Base-by-base conservation (phyloP, 2,888 invertebrate genomes). In the Leptopilina myrica region DNA sequence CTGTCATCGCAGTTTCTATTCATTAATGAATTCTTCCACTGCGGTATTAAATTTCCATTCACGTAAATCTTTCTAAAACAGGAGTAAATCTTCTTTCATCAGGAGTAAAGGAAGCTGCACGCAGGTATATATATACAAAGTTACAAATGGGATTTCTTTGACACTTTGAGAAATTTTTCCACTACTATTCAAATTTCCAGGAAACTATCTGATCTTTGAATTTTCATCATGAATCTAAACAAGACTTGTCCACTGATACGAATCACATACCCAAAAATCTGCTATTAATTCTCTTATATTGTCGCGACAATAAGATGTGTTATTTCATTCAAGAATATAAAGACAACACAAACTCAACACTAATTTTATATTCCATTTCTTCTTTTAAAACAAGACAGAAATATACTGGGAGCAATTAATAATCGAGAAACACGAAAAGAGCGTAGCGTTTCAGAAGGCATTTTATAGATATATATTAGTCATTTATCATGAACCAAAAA, bases 321-420 rank as follows among this genome's bases (percentile, higher is more conserved):
- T 43, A 46, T 46, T 46, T 46, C 9, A 46, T 46, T 46, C 59
- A 8, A 62, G 20, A 62, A 49, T 49, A 5, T 15, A 59, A 20
- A 62, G 9, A 49, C 49, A 11, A 49, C 49, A 46, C 46, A 5
- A 59, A 59, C 5, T 33, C n/a, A 15, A 59, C 5, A 62, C 69
- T 49, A 43, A 69, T 69, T 69, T 69, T 49, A 15, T 43, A 46
- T 66, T 66, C 66, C 9, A 66, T 67, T 76, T 73, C 76, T 76
- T 73, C 76, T 73, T 69, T 76, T 67, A 67, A 62, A 62, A n/a
- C 20, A 15, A 62, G 62, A 6, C 62, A 9, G 9, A 62, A 62
- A 62, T 62, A 20, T 62, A 62, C 20, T 9, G n/a, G 20, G 20
- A 20, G 62, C 15, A 62, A 62, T 62, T 62, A 62, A 62, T 62